These are phyloP conservation scores for Hesperia comma DNA, from an alignment of 2,888 invertebrate species.

Conservation along the genomic window DNA sequence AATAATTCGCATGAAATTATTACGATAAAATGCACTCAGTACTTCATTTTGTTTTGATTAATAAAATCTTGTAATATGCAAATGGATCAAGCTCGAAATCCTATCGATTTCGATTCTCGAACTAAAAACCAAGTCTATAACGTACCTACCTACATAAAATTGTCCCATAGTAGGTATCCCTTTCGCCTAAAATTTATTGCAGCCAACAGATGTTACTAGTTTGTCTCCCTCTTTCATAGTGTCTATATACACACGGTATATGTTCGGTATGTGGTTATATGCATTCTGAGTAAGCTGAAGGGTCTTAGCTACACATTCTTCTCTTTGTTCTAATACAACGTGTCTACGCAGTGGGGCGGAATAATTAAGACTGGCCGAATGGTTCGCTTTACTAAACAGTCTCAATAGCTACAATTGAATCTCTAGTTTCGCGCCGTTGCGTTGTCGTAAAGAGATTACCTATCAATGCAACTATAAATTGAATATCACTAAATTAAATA, in stretches of 20 bases:
- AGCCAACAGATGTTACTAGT: constrained; percentile 48
- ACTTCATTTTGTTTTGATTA: constrained; percentile 6
- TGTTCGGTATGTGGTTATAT: background rate
- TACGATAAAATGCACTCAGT: constrained; percentile 5
- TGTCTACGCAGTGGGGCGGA: constrained; percentile 1
- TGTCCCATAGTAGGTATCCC: constrained; percentile 41
- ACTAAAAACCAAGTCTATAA: background rate
- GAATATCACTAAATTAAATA: too few relatives aligned
- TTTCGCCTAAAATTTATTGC: constrained; percentile 47
- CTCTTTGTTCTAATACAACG: constrained; percentile 23
- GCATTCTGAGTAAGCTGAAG: constrained; percentile 8
- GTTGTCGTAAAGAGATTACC: too few relatives aligned
- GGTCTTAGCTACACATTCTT: constrained; percentile 14
- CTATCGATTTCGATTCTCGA: background rate
- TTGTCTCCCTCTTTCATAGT: constrained; percentile 41
- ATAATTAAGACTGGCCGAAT: constrained; percentile 18
- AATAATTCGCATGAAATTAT: background rate
- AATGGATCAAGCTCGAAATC: constrained; percentile 1
- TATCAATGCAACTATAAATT: too few relatives aligned
- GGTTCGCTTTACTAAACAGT: background rate
- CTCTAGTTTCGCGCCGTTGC: too few relatives aligned
- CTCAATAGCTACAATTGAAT: too few relatives aligned
- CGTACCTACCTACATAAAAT: constrained; percentile 12
- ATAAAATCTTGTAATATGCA: background rate
- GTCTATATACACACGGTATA: constrained; percentile 10